A percentile compares a stretch with the other conserved stretches of the same genome.
Evolutionary conservation across 2,797 vertebrate species (phyloP).

Genomic region (Betta splendens): DNA sequence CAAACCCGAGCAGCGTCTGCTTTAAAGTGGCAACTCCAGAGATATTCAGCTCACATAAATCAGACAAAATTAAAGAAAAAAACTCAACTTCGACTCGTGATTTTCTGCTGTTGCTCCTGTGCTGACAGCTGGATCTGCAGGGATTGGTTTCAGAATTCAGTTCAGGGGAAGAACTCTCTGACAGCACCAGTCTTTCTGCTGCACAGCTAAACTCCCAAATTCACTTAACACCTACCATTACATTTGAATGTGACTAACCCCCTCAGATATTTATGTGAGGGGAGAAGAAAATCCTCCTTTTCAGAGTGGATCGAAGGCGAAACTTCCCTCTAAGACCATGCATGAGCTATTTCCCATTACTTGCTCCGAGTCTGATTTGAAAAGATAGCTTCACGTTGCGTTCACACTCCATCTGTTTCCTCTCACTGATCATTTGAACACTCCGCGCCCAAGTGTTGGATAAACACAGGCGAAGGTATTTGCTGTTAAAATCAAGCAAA

Average conservation of each 20-base stretch:
- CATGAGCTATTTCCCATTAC: constrained; percentile 60
- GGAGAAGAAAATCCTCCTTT: constrained; percentile 19
- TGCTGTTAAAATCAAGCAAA: constrained; percentile 70
- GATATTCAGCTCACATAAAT: constrained; percentile 1
- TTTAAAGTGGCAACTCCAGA: neutral
- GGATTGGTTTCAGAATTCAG: constrained; percentile 8
- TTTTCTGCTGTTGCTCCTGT: neutral
- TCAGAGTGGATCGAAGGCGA: constrained; percentile 14
- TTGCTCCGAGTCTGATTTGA: constrained; percentile 42
- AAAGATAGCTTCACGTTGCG: constrained; percentile 50
- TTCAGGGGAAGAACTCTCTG: neutral
- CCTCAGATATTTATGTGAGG: constrained; percentile 23
- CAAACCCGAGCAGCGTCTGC: neutral
- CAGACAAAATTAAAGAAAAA: neutral
- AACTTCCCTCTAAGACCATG: constrained; percentile 38
- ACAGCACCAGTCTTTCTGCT: constrained; percentile 14
- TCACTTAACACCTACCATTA: constrained; percentile 29
- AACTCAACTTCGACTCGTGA: neutral
- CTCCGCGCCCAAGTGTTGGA: constrained; percentile 58
- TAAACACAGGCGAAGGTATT: constrained; percentile 69
- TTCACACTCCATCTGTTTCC: constrained; percentile 73
- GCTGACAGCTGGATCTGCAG: neutral
- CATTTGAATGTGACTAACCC: constrained; percentile 17
- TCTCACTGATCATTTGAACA: constrained; percentile 67
- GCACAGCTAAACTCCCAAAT: constrained; percentile 5